Conservation (phyloP, 2,113 vertebrate species). For the Lates calcarifer region DNA sequence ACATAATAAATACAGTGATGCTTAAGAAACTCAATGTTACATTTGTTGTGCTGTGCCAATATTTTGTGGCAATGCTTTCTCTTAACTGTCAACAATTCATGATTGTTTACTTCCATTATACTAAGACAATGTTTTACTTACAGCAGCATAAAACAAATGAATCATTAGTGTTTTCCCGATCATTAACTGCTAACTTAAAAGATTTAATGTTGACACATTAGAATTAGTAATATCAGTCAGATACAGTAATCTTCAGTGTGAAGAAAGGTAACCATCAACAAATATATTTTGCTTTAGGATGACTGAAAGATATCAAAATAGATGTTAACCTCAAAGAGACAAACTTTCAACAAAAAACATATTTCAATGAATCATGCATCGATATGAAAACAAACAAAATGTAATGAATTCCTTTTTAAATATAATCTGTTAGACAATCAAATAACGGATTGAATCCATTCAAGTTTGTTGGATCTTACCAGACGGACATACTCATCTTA, state of each 20-base stretch:
- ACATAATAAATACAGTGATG: slow-evolving; percentile 53
- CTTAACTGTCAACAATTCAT: slow-evolving; percentile 40
- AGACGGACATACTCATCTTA: not conserved
- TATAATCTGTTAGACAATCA: slow-evolving; percentile 20
- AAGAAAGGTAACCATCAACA: slow-evolving; percentile 52
- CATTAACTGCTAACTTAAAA: slow-evolving; percentile 12
- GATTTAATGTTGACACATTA: slow-evolving; percentile 22
- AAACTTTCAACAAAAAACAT: slow-evolving; percentile 9
- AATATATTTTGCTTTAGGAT: slow-evolving; percentile 34
- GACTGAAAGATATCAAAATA: slow-evolving; percentile 8
- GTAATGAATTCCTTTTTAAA: slow-evolving; percentile 1
- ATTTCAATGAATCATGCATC: not conserved
- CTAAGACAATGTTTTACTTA: slow-evolving; percentile 9
- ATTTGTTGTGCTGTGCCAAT: slow-evolving; percentile 12
- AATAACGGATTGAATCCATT: slow-evolving; percentile 20
- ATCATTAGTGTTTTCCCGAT: slow-evolving; percentile 28
- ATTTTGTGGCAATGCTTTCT: not conserved
- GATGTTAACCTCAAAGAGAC: slow-evolving; percentile 18
- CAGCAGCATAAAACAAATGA: slow-evolving; percentile 11
- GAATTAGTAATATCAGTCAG: slow-evolving; percentile 43
- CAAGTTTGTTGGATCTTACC: slow-evolving; percentile 26
- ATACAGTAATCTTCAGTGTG: slow-evolving; percentile 59
- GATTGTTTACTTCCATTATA: slow-evolving; percentile 46
- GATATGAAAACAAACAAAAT: not conserved
- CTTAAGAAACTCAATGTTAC: slow-evolving; percentile 26